phyloP scores from a whole-genome alignment of 1,140 invertebrate genomes.

The Hyles euphorbiae region DNA sequence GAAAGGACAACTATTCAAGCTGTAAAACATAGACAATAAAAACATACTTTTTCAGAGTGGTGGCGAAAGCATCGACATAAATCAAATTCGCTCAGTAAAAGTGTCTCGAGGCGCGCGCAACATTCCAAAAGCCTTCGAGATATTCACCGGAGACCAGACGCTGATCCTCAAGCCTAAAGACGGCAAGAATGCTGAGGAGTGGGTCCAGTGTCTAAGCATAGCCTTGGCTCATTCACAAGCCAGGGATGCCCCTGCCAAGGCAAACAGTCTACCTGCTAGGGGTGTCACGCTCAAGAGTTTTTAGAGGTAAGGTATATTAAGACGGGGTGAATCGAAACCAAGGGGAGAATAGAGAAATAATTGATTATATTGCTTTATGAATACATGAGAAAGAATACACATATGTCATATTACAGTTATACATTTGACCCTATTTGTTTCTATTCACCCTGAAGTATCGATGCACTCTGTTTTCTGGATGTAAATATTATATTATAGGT shows the following conservation, averaged over 20 bases:
- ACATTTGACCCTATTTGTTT: too few species aligned
- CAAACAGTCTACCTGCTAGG: constrained; percentile 80
- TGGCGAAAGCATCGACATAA: constrained; percentile 87
- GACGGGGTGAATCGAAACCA: too few species aligned
- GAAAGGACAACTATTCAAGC: too few species aligned
- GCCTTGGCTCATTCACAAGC: constrained; percentile 88
- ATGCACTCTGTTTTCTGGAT: too few species aligned
- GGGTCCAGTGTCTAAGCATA: constrained; percentile 93
- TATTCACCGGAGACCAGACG: constrained; percentile 94
- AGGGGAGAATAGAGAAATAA: too few species aligned
- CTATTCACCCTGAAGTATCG: too few species aligned
- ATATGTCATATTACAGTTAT: too few species aligned
- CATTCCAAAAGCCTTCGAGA: constrained; percentile 96
- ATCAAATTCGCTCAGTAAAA: constrained; percentile 94
- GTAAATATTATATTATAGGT: too few species aligned
- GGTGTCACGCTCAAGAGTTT: constrained; percentile 75
- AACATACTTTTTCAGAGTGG: constrained; percentile 73
- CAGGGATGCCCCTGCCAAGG: constrained; percentile 81
- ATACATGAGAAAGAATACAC: too few species aligned
- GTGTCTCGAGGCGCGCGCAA: constrained; percentile 89
- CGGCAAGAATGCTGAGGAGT: constrained; percentile 95
- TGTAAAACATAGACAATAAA: too few species aligned
- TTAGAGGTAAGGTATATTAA: constrained; percentile 11
- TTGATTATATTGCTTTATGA: too few species aligned
- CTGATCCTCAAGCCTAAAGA: constrained; percentile 95